phyloP scores from a whole-genome alignment of 2,113 vertebrate genomes.

The Rhynchomys soricoides region DNA sequence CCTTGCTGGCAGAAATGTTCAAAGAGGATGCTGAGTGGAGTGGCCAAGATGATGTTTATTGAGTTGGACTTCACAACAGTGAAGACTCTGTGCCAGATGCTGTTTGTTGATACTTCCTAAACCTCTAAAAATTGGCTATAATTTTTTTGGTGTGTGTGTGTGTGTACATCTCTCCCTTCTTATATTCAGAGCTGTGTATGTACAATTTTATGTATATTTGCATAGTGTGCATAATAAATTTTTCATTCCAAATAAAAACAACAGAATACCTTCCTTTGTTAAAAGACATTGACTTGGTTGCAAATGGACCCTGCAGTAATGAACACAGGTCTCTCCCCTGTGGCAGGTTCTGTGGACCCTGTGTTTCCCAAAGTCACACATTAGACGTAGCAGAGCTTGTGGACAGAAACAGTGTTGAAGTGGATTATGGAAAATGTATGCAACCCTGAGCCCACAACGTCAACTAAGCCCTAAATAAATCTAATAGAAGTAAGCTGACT shows the following conservation, averaged over 20 bases:
- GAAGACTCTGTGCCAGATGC: background rate
- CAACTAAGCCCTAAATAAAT: background rate
- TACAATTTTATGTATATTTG: background rate
- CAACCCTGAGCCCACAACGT: background rate
- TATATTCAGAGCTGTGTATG: background rate
- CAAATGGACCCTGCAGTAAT: background rate
- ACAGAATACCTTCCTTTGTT: conserved; percentile 11
- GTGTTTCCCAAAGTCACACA: background rate
- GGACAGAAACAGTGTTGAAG: background rate
- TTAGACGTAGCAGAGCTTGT: background rate
- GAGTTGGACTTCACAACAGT: background rate
- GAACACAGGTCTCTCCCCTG: background rate
- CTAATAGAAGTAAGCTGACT: background rate
- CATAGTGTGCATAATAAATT: background rate
- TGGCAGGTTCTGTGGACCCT: too few relatives aligned
- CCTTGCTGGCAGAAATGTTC: background rate
- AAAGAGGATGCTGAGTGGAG: background rate
- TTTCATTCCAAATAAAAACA: conserved; percentile 32
- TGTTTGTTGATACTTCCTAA: background rate
- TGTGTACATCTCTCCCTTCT: background rate
- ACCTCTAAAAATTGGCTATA: background rate
- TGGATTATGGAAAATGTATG: background rate
- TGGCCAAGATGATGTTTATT: background rate
- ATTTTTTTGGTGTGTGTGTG: background rate
- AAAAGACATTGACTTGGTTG: conserved; percentile 15